Evolutionary conservation across 35 echinoderm and acorn worm genomes (phyloP), one percentile per base, ranked within the genome.

Genomic region (Patiria miniata): DNA sequence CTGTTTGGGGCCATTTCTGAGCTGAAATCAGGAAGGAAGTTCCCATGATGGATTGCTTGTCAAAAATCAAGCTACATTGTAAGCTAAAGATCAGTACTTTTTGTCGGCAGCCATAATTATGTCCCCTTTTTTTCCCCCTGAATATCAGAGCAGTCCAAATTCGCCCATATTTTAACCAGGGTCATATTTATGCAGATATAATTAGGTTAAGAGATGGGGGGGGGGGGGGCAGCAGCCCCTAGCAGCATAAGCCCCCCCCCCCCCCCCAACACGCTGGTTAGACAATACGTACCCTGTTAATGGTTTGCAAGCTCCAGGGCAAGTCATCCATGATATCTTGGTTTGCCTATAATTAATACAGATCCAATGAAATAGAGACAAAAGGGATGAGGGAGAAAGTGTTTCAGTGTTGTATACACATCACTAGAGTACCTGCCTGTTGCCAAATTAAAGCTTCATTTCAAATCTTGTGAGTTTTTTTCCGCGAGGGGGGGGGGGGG

Each of bases 1-100:
- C 65, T 23, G 65, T 73, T 73, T 73, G 8, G 65, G 65, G 42
- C 42, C 65, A 73, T 73, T 47, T 10, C 65, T 30, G 65, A 73
- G 65, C 34, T 30, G 21, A 73, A 73, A 22, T 73, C 65, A 73
- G 65, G 65, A 73, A 73, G 65, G 65, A 73, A 73, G 65, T 73
- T 30, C 65, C 26, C 65, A 73, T 73, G 65, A 73, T 73, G 65
- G 65, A 73, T 73, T 73, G 65, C 65, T 34, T 73, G 65, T 73
- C 65, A 73, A 23, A 73, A 73, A 12, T n/a, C n/a, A n/a, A n/a
- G n/a, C n/a, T n/a, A n/a, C n/a, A n/a, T n/a, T n/a, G n/a, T 23
- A 73, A 73, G 65, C 65, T 73, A 73, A 73, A 73, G 65, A 73
- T 73, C 65, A 18, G 26, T 73, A 30, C 21, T 22, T 73, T 73